phyloP scores from a whole-genome alignment of 92 coral and sea anemone genomes.

The Epizoanthus illoricatus region DNA sequence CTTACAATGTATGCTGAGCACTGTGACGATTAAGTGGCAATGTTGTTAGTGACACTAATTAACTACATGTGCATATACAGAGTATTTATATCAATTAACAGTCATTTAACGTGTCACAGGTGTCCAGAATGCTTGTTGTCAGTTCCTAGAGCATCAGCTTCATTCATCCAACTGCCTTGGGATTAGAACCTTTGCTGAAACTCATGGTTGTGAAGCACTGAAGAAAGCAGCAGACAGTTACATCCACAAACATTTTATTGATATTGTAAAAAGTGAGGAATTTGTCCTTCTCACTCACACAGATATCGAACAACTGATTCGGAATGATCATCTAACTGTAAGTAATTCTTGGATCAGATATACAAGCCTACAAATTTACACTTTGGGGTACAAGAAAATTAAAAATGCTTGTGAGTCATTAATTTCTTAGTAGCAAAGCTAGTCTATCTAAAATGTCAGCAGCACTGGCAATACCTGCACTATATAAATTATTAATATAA shows the following conservation, averaged over 20 bases:
- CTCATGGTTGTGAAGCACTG: slow-evolving; percentile 88
- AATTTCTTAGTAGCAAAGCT: no score
- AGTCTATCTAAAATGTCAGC: no score
- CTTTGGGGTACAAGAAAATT: not conserved
- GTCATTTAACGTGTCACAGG: slow-evolving; percentile 43
- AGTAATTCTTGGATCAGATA: slow-evolving; percentile 16
- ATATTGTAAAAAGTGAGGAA: slow-evolving; percentile 88
- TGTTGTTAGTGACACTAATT: not conserved
- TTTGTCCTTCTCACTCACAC: slow-evolving; percentile 69
- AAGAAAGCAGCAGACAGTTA: slow-evolving; percentile 79
- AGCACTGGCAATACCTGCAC: no score
- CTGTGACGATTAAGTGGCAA: not conserved
- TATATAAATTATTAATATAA: no score
- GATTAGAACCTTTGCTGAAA: slow-evolving; percentile 88
- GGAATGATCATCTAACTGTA: slow-evolving; percentile 87
- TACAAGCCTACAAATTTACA: not conserved
- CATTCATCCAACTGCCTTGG: slow-evolving; percentile 96
- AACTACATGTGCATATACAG: not conserved
- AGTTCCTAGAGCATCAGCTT: slow-evolving; percentile 83
- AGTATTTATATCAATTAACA: no score
- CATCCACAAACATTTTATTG: slow-evolving; percentile 87
- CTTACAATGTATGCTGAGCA: not conserved
- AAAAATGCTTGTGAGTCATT: not conserved
- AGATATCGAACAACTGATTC: slow-evolving; percentile 68
- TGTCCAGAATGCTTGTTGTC: slow-evolving; percentile 95